Conservation (phyloP, 2,797 vertebrate species). For the Lateolabrax maculatus region DNA sequence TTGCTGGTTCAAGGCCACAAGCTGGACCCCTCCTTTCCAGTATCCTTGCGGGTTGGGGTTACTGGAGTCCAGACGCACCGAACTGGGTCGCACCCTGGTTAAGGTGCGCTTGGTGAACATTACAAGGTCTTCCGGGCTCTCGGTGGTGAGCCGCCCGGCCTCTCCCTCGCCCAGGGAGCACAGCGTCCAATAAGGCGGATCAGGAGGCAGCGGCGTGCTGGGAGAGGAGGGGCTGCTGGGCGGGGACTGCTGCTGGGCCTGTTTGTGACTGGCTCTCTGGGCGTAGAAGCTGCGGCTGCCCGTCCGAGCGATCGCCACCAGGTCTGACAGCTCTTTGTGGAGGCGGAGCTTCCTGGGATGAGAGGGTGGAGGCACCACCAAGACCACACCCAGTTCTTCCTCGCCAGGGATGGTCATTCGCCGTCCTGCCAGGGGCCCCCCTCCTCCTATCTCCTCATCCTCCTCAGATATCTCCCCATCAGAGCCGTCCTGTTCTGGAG, state of each 20-base stretch:
- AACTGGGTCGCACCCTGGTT: constrained; percentile 93
- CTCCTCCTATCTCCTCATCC: constrained; percentile 92
- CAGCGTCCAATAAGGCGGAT: constrained; percentile 88
- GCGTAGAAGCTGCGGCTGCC: constrained; percentile 85
- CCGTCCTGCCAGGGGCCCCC: constrained; percentile 84
- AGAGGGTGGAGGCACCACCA: constrained; percentile 90
- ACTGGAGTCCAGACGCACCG: constrained; percentile 96
- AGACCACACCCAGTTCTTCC: constrained; percentile 86
- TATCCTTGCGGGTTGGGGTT: constrained; percentile 98
- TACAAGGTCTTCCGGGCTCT: constrained; percentile 96
- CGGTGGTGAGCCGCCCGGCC: constrained; percentile 92
- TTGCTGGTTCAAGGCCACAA: constrained; percentile 98
- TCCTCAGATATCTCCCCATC: constrained; percentile 98
- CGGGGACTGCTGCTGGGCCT: constrained; percentile 79
- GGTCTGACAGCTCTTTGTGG: constrained; percentile 91
- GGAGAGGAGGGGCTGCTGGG: constrained; percentile 82
- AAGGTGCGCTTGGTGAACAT: constrained; percentile 96
- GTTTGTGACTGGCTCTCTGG: constrained; percentile 73
- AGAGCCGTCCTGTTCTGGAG: constrained; percentile 84
- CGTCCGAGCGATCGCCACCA: constrained; percentile 87
- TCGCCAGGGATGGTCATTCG: constrained; percentile 88
- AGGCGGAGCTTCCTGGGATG: constrained; percentile 87
- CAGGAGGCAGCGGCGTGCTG: constrained; percentile 71
- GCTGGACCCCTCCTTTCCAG: constrained; percentile 98
- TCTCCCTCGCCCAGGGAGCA: constrained; percentile 96